Conservation (phyloP, 1,140 invertebrate genomes). For the Ips nitidus region DNA sequence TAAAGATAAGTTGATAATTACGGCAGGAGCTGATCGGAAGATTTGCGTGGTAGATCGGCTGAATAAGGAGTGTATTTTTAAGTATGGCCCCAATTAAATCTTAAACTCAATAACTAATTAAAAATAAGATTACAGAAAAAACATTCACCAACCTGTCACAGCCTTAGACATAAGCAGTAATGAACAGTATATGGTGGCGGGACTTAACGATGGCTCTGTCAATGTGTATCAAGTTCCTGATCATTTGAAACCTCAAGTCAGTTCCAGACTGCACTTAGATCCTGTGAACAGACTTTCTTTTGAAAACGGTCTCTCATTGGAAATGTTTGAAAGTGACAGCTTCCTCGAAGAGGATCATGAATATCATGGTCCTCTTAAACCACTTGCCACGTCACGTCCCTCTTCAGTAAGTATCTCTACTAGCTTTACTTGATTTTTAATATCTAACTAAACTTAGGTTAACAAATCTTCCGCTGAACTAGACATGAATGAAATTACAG, state of each 20-base stretch:
- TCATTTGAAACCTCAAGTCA: slow-evolving; percentile 34
- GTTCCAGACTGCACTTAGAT: slow-evolving; percentile 25
- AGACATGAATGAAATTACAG: not conserved
- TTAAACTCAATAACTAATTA: not conserved
- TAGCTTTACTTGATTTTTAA: no score
- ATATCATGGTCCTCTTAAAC: not conserved
- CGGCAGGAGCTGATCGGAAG: slow-evolving; percentile 39
- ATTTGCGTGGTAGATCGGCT: slow-evolving; percentile 38
- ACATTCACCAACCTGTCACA: slow-evolving; percentile 35
- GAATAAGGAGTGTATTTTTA: slow-evolving; percentile 20
- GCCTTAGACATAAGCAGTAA: slow-evolving; percentile 36
- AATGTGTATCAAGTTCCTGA: slow-evolving; percentile 39
- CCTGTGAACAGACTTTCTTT: slow-evolving; percentile 33
- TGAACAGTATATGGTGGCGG: slow-evolving; percentile 36
- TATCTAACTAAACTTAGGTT: no score
- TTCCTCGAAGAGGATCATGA: slow-evolving; percentile 5
- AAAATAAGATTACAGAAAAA: slow-evolving; percentile 28
- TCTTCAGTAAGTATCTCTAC: no score
- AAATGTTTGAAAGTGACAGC: slow-evolving; percentile 17
- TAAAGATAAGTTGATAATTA: slow-evolving; percentile 34
- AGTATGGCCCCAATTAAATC: not conserved
- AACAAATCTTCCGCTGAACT: not conserved
- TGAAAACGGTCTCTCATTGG: slow-evolving; percentile 6
- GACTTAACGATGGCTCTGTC: slow-evolving; percentile 38
- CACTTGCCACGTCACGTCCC: no score